Percentiles rank a stretch among this genome's conserved stretches.
These are phyloP conservation scores for Saxidomus purpurata DNA, from an alignment of 1,140 invertebrate genomes.

Conservation along the genomic window DNA sequence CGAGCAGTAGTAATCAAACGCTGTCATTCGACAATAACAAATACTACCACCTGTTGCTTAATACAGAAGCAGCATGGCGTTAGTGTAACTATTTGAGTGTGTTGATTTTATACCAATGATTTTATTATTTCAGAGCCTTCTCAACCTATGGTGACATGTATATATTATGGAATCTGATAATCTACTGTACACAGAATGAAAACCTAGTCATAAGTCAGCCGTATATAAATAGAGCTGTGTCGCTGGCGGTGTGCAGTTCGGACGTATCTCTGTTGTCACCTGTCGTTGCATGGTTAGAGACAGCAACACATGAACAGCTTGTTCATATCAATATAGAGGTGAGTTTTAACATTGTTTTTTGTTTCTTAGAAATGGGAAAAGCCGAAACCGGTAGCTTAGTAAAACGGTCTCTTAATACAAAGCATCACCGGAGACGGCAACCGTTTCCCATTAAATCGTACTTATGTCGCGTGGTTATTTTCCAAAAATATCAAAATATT, in stretches of 20 bases:
- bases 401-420: too few species aligned
- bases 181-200: not conserved
- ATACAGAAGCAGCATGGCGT: too few species aligned
- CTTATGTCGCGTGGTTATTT: too few species aligned
- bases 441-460: too few species aligned
- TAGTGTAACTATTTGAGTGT: too few species aligned
- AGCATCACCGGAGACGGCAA: too few species aligned
- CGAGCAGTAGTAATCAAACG: too few species aligned
- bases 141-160: not conserved
- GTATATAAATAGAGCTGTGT: not conserved
- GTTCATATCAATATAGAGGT: not conserved
- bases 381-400: too few species aligned
- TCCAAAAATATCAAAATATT: too few species aligned
- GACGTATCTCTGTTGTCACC: not conserved
- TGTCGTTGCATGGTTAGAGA: not conserved
- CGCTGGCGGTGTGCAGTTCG: not conserved
- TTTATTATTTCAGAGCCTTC: slow-evolving; percentile 2
- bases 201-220: not conserved
- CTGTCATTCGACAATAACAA: too few species aligned
- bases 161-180: slow-evolving; percentile 1
- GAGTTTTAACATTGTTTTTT: not conserved
- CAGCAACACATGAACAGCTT: not conserved
- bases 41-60: too few species aligned
- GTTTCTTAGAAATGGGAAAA: too few species aligned
- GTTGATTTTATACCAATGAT: not conserved